Conservation (phyloP, 2,797 vertebrate species). For the Bovichtus diacanthus region DNA sequence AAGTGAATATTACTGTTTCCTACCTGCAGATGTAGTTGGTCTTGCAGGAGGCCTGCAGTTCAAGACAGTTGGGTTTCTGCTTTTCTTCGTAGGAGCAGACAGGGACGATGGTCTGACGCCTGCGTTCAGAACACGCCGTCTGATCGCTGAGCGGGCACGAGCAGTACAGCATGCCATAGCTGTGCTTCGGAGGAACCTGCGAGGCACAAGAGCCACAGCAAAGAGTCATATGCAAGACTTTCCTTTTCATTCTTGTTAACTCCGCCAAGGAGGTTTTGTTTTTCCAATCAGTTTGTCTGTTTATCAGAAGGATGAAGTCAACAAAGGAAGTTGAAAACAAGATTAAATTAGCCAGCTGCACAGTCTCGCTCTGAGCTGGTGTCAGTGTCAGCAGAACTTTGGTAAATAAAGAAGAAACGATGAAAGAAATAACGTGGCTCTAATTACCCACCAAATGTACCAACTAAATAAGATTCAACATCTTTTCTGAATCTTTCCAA, state of each 20-base stretch:
- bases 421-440: no score
- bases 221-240: not conserved
- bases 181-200: slow-evolving; percentile 93
- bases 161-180: slow-evolving; percentile 98
- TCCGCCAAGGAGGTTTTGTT: no score
- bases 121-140: slow-evolving; percentile 92
- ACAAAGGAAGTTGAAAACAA: no score
- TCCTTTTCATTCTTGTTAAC: not conserved
- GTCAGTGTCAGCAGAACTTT: no score
- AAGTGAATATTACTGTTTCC: slow-evolving; percentile 30
- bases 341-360: no score
- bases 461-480: no score
- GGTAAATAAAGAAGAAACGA: no score
- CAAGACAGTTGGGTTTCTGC: slow-evolving; percentile 96
- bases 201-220: not conserved
- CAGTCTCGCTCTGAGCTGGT: no score
- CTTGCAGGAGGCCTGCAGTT: slow-evolving; percentile 93
- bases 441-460: no score
- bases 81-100: slow-evolving; percentile 97
- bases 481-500: no score
- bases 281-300: no score
- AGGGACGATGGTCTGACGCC: slow-evolving; percentile 97
- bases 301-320: no score
- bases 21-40: slow-evolving; percentile 99
- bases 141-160: slow-evolving; percentile 91